Evolutionary conservation across 92 coral and sea anemone species (phyloP).

Genomic region (Palythoa caribaeorum): DNA sequence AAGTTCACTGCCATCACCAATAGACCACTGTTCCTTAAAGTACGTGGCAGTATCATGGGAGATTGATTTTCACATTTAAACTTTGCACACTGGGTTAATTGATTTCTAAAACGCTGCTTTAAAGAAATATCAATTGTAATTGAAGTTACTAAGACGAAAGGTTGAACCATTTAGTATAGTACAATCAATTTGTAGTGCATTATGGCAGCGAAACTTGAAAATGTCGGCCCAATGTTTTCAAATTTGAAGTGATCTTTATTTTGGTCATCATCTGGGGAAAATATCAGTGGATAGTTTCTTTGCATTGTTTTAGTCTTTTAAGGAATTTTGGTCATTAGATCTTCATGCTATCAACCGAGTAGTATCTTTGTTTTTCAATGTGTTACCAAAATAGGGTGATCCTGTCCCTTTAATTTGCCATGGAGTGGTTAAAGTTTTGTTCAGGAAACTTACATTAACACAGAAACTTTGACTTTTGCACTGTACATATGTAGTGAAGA

Average conservation of each 20-base stretch:
- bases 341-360: constrained; percentile 3
- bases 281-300: not conserved
- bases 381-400: not conserved
- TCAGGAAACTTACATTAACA: constrained; percentile 39
- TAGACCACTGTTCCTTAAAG: not conserved
- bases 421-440: not conserved
- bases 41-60: not conserved
- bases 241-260: too few relatives aligned
- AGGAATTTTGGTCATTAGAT: not conserved
- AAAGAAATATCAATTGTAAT: too few relatives aligned
- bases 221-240: too few relatives aligned
- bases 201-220: too few relatives aligned
- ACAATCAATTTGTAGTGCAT: too few relatives aligned
- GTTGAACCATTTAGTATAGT: too few relatives aligned
- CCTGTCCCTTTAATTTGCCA: not conserved
- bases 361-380: constrained; percentile 1
- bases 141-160: too few relatives aligned
- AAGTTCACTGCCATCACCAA: constrained; percentile 7
- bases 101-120: too few relatives aligned
- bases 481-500: constrained; percentile 35
- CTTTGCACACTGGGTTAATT: not conserved
- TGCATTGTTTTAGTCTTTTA: not conserved
- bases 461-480: constrained; percentile 14
- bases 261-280: not conserved
- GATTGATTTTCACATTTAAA: not conserved